Evolutionary conservation across 2,797 vertebrate species (phyloP), one percentile per base, ranked within the genome.

Genomic region (Yasuhikotakia modesta): DNA sequence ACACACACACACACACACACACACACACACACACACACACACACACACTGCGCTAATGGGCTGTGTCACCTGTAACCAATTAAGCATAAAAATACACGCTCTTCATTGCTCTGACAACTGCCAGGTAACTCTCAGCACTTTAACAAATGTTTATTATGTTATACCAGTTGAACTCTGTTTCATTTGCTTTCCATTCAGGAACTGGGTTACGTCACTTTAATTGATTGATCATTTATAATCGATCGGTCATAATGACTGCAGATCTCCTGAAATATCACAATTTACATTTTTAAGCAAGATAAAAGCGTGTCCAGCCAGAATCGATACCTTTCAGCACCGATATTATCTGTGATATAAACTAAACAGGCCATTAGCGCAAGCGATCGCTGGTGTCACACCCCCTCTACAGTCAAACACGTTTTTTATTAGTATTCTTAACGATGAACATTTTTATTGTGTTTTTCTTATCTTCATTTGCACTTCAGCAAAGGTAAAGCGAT

Each of bases 31-130:
- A n/a, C n/a, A n/a, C n/a, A n/a, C n/a, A n/a, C n/a, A n/a, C n/a
- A 30, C 12, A 17, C 2, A 2, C 0, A 10, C 35, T 27, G 21
- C 45, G 21, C 24, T 73, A 43, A 35, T 63, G 27, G 32, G 21
- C 16, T 48, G 48, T 63, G 58, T 75, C 61, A 27, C 73, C 50
- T 55, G 21, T 55, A 66, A 32, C 50, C 17, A 75, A 45, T 45
- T 75, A 66, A 45, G 55, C 50, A 27, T 45, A 43, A 75, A 74
- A 74, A 74, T 24, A 53, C 19, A 69, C 30, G 14, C 5, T n/a
- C 39, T 48, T 17, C 6, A 52, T 52, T 3, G 17, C 17, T 53
- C 10, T 61, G n/a, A n/a, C n/a, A n/a, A n/a, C n/a, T n/a, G n/a
- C n/a, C n/a, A n/a, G n/a, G n/a, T n/a, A n/a, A n/a, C n/a, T n/a